phyloP scores from a whole-genome alignment of 1,140 invertebrate species.

The Cydia strobilella region DNA sequence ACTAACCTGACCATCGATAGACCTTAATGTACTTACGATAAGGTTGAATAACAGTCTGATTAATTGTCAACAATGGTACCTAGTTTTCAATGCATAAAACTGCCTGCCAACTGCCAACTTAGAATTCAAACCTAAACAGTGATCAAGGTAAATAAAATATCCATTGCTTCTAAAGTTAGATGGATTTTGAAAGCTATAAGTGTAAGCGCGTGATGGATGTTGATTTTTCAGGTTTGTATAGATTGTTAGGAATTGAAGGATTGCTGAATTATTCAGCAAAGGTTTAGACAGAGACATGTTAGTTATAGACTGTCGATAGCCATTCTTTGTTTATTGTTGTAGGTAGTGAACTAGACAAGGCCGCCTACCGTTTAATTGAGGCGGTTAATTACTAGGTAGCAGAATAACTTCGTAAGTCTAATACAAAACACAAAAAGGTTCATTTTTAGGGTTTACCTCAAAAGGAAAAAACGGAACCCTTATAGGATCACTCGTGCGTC shows the following conservation, averaged over 20 bases:
- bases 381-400: too few relatives aligned
- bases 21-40: background rate
- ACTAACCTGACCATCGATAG: background rate
- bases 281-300: background rate
- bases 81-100: conserved; percentile 20
- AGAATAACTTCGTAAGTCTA: too few relatives aligned
- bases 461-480: too few relatives aligned
- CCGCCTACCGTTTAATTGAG: too few relatives aligned
- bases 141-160: background rate
- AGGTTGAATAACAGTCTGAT: background rate
- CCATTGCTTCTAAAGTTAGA: background rate
- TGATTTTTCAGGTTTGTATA: background rate
- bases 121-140: background rate
- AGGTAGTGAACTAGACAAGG: too few relatives aligned
- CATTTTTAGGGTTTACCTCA: too few relatives aligned
- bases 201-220: background rate
- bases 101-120: background rate
- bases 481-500: too few relatives aligned
- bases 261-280: background rate
- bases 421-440: too few relatives aligned
- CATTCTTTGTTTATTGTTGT: too few relatives aligned
- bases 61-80: background rate
- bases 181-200: too few relatives aligned
- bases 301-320: background rate
- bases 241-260: background rate